Evolutionary conservation across 23 tunicate species (phyloP).

Genomic region (Phallusia fumigata): DNA sequence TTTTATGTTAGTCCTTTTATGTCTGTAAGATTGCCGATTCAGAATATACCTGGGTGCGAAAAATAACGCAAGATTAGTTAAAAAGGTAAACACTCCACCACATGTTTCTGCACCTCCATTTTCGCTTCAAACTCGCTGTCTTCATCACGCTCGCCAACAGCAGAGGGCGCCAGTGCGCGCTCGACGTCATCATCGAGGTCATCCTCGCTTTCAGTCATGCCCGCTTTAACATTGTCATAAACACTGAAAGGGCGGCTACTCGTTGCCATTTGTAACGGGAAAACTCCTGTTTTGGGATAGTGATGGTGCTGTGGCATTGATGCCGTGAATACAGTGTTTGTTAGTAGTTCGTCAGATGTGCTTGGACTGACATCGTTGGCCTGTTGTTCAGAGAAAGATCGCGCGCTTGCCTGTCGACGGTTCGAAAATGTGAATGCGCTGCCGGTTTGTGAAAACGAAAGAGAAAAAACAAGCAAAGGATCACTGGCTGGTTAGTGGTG

Average conservation of each 20-base stretch:
- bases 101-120: conserved; percentile 23
- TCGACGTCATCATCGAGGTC: not conserved
- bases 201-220: conserved; percentile 15
- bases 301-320: not conserved
- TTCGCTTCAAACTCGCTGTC: conserved; percentile 33
- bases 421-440: conserved; percentile 37
- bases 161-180: not conserved
- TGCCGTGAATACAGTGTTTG: not conserved
- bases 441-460: not conserved
- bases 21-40: no score
- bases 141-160: conserved; percentile 6
- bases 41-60: no score
- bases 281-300: not conserved
- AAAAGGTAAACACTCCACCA: no score
- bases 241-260: conserved; percentile 22
- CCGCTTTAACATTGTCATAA: conserved; percentile 36
- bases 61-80: no score
- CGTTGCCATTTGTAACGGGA: not conserved
- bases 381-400: conserved; percentile 23
- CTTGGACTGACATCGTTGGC: no score
- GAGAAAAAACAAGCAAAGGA: not conserved
- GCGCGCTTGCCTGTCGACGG: conserved; percentile 51
- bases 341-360: not conserved
- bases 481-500: conserved; percentile 6
- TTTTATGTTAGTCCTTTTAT: no score